phyloP scores from a whole-genome alignment of 1,140 invertebrate genomes.

The Orchesella cincta region DNA sequence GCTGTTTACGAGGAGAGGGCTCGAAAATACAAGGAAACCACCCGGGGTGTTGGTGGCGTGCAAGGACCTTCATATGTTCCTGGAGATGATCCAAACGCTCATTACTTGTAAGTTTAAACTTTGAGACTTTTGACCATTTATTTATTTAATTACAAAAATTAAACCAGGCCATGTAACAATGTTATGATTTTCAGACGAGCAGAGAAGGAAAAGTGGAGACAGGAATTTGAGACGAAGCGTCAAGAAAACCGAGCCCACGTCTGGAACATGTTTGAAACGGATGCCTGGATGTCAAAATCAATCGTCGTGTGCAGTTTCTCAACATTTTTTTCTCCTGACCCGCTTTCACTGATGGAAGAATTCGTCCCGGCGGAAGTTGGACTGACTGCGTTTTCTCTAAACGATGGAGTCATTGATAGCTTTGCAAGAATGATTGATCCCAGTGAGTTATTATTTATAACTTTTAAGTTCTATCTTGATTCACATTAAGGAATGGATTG shows the following conservation, averaged over 20 bases:
- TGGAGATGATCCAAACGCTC: too few relatives aligned
- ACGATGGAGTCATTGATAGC: constrained; percentile 6
- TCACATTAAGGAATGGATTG: background rate
- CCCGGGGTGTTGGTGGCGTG: background rate
- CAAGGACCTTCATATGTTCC: too few relatives aligned
- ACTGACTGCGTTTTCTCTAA: background rate
- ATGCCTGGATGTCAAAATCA: background rate
- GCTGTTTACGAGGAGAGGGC: background rate
- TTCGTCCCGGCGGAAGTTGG: constrained; percentile 6
- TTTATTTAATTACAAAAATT: too few relatives aligned
- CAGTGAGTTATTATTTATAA: background rate
- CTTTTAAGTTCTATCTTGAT: background rate
- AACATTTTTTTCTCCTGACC: background rate
- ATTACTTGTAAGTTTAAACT: too few relatives aligned
- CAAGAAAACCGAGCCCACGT: too few relatives aligned
- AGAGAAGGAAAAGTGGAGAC: too few relatives aligned
- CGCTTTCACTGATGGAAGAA: background rate
- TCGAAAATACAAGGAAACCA: background rate
- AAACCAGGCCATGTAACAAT: too few relatives aligned
- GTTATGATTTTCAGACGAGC: too few relatives aligned
- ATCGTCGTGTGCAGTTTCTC: background rate
- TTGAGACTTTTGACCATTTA: too few relatives aligned
- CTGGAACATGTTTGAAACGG: background rate
- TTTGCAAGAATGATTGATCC: constrained; percentile 9
- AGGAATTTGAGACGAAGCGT: too few relatives aligned